phyloP scores from a whole-genome alignment of 2,797 vertebrate species.

The Gephyroberyx darwinii region DNA sequence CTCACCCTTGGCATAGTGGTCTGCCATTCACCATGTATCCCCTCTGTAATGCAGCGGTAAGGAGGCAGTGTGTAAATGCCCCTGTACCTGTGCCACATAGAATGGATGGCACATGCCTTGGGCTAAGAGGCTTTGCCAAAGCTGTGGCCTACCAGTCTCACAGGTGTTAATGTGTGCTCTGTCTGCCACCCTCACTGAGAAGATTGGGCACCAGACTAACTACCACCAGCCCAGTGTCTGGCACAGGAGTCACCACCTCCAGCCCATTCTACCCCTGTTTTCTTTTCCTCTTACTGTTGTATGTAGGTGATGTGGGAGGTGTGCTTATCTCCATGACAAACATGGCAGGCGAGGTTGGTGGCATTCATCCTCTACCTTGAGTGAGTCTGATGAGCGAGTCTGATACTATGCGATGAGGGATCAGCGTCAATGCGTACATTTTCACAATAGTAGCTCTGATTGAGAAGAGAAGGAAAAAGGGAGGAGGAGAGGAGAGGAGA shows the following conservation, averaged over 20 bases:
- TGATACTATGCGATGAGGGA: constrained; percentile 25
- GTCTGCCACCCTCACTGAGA: constrained; percentile 72
- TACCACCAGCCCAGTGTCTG: constrained; percentile 53
- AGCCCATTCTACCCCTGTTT: constrained; percentile 18
- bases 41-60: constrained; percentile 51
- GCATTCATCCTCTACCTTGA: constrained; percentile 30
- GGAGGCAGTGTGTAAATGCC: constrained; percentile 57
- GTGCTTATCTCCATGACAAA: constrained; percentile 29
- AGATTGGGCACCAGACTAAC: constrained; percentile 64
- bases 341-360: constrained; percentile 25
- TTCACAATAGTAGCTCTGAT: constrained; percentile 25
- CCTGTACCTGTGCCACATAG: constrained; percentile 64
- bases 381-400: constrained; percentile 2
- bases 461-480: constrained; percentile 16
- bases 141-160: constrained; percentile 71
- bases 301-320: constrained; percentile 23
- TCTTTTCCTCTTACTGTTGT: constrained; percentile 5
- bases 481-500: constrained; percentile 16
- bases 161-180: constrained; percentile 79
- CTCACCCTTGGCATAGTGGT: constrained; percentile 49
- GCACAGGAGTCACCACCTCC: constrained; percentile 54
- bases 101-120: constrained; percentile 67
- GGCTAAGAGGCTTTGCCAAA: constrained; percentile 78
- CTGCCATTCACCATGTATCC: constrained; percentile 8
- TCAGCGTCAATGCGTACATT: constrained; percentile 14